Base-by-base conservation (phyloP, 1,140 invertebrate genomes). In the Neoseiulus cucumeris region DNA sequence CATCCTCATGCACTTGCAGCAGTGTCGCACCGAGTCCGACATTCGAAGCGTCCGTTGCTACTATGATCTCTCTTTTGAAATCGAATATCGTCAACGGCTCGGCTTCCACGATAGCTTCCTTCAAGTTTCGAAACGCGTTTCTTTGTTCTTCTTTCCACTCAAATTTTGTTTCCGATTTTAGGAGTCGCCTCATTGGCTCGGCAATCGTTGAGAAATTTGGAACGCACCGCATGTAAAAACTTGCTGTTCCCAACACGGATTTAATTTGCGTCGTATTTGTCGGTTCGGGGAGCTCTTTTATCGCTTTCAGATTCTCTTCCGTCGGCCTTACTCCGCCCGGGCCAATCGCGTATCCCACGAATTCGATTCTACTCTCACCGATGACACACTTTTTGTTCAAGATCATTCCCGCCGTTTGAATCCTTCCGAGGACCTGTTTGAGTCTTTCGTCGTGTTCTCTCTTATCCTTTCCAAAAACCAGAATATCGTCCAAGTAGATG, bases 351-450 rank as follows among this genome's bases (percentile, higher is more conserved):
- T 29, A 17, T 14, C 67, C 66, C 4, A 68, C 44, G 44, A 68
- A 68, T 30, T 20, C 41, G 22, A 68, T 42, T 17, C 39, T 4
- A 7, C 18, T 22, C 33, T 7, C 45, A 6, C 45, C 5, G 28
- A 68, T 29, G 0, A 18, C 64, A 68, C 66, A 65, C 51, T 67
- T 71, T 29, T 65, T 42, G 28, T 71, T 71, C 6, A 71, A 44
- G 1, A 64, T 71, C 18, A 70, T 14, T n/a, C 67, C 64, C 17
- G 65, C 64, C 29, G 64, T 17, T 47, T 64, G 33, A 6, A 71
- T 28, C 1, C 65, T 7, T 18, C 25, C 14, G 20, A 70, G 41
- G 17, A 70, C 29, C 29, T 4, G 17, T 17, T 30, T 17, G 5
- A 71, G 42, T 33, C 55, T 14, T 7, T 64, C 59, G 33, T 69